Base-by-base conservation (phyloP, 1,140 invertebrate species). In the Bombus confusus region DNA sequence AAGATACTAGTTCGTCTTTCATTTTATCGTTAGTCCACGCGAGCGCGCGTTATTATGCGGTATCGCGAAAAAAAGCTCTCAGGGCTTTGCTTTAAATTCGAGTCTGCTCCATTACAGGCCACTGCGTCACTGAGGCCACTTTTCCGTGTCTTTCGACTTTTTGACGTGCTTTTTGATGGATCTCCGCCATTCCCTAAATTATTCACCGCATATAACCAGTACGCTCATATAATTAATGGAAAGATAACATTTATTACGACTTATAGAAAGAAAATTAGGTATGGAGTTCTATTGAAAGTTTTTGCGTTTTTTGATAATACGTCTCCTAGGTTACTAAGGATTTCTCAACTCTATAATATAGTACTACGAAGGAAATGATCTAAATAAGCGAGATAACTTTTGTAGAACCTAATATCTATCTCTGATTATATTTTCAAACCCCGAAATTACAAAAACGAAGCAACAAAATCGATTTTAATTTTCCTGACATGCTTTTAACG, bases 61-160 rank as follows among this genome's bases (percentile, higher is more conserved):
- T 34, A 75, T 76, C n/a, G 34, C 6, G 34, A 66, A 66, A 75
- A 66, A 47, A 6, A 75, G 31, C 25, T n/a, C n/a, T 37, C 52
- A 5, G 31, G 13, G 3, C 59, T 25, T 25, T 10, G 80, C 28
- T 66, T 83, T 75, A 66, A 83, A 83, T 28, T 66, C 22, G 59
- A 76, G 72, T 34, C 71, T 75, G 66, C 59, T 83, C 72, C 72
- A 83, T 83, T 66, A 76, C 80, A 52, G 72, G 52, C 80, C 72
- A 83, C 59, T 75, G 72, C 80, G 25, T 66, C 80, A 47, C 39
- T 34, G 43, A 66, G 41, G 80, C 72, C 72, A 76, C 59, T 74
- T 82, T n/a, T 28, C 25, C 43, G 25, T 52, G 52, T 39, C 41
- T 75, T 83, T 76, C 43, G 34, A 47, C 59, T 52, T 71, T 64